Percentiles rank a stretch among this genome's conserved stretches.
Evolutionary conservation across 2,888 invertebrate species (phyloP).

Genomic region (Phragmatobia fuliginosa): DNA sequence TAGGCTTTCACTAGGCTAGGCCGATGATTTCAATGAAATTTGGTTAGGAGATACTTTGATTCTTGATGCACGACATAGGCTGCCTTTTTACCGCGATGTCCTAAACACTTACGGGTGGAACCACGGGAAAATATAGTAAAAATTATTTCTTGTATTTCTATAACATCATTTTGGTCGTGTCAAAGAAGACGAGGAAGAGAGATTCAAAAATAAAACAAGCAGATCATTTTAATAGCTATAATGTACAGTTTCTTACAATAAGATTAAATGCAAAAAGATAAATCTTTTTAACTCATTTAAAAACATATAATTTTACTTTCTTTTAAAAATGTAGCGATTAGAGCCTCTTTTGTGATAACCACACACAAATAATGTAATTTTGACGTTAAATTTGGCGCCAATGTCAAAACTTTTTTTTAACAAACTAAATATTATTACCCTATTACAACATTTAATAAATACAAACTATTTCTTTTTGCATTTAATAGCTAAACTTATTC

Average conservation of each 20-base stretch:
- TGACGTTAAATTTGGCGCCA: slow-evolving; percentile 14
- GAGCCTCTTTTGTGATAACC: neutral
- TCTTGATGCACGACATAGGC: too few species aligned
- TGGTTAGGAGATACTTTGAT: too few species aligned
- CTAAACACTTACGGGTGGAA: too few species aligned
- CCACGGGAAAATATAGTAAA: too few species aligned
- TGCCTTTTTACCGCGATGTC: too few species aligned
- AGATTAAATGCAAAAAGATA: slow-evolving; percentile 21
- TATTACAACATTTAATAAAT: neutral
- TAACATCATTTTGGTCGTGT: neutral
- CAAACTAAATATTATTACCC: neutral
- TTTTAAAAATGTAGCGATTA: neutral
- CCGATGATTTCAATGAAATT: too few species aligned
- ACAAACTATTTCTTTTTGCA: slow-evolving; percentile 6
- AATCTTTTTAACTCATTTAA: neutral
- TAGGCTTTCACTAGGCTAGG: too few species aligned
- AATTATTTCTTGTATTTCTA: neutral
- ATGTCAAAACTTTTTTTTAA: neutral
- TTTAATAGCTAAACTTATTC: slow-evolving; percentile 7
- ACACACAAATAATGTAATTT: too few species aligned
- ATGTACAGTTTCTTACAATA: slow-evolving; percentile 14
- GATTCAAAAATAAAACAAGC: too few species aligned
- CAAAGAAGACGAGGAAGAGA: too few species aligned
- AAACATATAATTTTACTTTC: neutral
- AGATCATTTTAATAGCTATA: neutral